Evolutionary conservation across 2,113 vertebrate species (phyloP), one percentile per base, ranked within the genome.

Genomic region (Natator depressus): DNA sequence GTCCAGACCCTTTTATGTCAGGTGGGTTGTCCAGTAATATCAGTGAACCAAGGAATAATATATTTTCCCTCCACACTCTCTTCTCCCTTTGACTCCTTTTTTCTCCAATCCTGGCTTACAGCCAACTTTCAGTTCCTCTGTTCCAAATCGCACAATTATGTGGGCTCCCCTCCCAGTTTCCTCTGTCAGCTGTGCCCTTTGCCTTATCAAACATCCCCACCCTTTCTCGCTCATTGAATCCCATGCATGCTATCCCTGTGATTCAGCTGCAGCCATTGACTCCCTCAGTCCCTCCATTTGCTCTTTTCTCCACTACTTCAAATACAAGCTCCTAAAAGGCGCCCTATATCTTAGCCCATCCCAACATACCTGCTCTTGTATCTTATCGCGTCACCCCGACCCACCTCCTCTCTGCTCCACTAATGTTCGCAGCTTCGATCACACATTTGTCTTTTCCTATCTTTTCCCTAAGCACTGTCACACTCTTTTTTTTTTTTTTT

Each of bases 341-440:
- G 29, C 75, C 59, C 35, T 76, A 20, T 55, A 6, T 84, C 80
- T 78, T 38, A 0, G 8, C 76, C 85, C 85, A n/a, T 76, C 6
- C 53, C 2, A 1, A 3, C 25, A 10, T 8, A 57, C 11, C 3
- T 51, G 11, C 46, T 75, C 31, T 49, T 80, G 19, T 25, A 88
- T 3, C 13, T 82, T 89, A 35, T 31, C 8, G 4, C 27, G 51
- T 14, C 80, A 53, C 53, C 51, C 51, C 5, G 12, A 1, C 0
- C 6, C 4, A 80, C 13, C 59, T 17, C 82, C 83, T 85, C 19
- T 82, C 27, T 13, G 76, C 2, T 10, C 5, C 46, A 31, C n/a
- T 84, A 7, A 80, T 12, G 5, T 69, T 81, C 25, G 24, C 6
- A 22, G 35, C 24, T 62, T 91, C 47, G 38, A 49, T 82, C 29